These are phyloP conservation scores for Scleropages formosus DNA, from an alignment of 2,797 vertebrate species.

Conservation along the genomic window DNA sequence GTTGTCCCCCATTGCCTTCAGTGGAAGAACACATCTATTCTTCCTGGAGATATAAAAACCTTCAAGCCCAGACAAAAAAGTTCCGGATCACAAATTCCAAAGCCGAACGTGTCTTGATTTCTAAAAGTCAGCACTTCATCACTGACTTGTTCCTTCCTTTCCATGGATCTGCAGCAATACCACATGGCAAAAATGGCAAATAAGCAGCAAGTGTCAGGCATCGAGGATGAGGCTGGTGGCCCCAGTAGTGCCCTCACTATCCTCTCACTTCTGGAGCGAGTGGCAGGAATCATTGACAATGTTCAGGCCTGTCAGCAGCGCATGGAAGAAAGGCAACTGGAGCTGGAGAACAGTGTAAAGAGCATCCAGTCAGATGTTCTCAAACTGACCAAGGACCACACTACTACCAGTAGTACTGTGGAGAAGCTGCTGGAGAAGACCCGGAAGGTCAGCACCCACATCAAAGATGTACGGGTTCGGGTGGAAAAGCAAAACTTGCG, in stretches of 20 bases:
- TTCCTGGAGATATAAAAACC: conserved; percentile 42
- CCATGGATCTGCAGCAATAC: conserved; percentile 16
- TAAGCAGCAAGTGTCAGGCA: conserved; percentile 56
- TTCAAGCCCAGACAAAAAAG: conserved; percentile 25
- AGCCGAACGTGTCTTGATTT: conserved; percentile 19
- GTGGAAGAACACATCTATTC: conserved; percentile 24
- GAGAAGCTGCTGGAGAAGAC: conserved; percentile 92
- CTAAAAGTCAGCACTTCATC: conserved; percentile 19
- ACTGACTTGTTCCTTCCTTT: conserved; percentile 4
- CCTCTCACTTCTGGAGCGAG: conserved; percentile 86
- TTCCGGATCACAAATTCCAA: conserved; percentile 11
- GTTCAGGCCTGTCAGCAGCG: conserved; percentile 90
- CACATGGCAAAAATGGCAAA: conserved; percentile 57
- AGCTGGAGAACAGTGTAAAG: conserved; percentile 86
- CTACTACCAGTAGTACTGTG: conserved; percentile 74
- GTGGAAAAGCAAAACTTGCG: conserved; percentile 86
- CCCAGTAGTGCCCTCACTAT: conserved; percentile 77
- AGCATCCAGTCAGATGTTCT: conserved; percentile 86
- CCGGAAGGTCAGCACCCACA: conserved; percentile 84
- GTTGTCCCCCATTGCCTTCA: conserved; percentile 21
- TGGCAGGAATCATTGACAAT: conserved; percentile 86
- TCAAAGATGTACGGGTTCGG: conserved; percentile 89
- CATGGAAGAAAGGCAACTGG: conserved; percentile 89
- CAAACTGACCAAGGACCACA: conserved; percentile 85
- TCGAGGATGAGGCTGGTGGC: conserved; percentile 72